Base-by-base conservation (phyloP, 2,797 vertebrate species). In the Muscicapa comitata region DNA sequence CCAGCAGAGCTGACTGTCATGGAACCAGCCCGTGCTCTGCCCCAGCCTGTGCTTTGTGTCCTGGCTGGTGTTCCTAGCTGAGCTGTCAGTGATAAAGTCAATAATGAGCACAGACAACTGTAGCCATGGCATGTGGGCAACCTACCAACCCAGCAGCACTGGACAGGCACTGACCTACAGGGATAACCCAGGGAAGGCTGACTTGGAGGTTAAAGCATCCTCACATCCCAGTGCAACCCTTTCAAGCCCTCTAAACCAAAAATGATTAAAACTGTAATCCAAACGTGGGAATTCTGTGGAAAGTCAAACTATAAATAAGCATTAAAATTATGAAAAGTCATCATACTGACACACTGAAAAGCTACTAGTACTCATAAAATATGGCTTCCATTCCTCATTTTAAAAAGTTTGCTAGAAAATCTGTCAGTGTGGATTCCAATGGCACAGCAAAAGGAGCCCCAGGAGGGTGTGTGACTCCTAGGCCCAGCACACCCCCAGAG, bases 81-180 rank as follows among this genome's bases (percentile, higher is more conserved):
- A 62, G 29, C 35, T 21, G 5, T 6, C 40, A 18, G 37, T 33
- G 63, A 20, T 18, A 24, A 43, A 59, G 48, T 21, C 43, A 15
- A 33, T 1, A 5, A 20, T 13, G 25, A 14, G 2, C 10, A 28
- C 31, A 75, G 75, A 28, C 21, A 54, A 58, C 15, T 47, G 31
- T 55, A 54, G 51, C 29, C 2, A 1, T 6, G 35, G 63, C 4
- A 8, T 3, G 2, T 2, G 38, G 17, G 9, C 48, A 38, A 58
- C 9, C 10, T 5, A 6, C 12, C 23, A 7, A 3, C 72, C 8
- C 26, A 3, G 67, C 29, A 57, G 45, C 12, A 24, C n/a, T n/a
- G 61, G 61, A 20, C 26, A 5, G 0, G 7, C 9, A 24, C 33
- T 1, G 2, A 47, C 13, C 31, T 8, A 1, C 7, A 20, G 3